phyloP scores from a whole-genome alignment of 2,888 invertebrate genomes.

The Chorisops tibialis region DNA sequence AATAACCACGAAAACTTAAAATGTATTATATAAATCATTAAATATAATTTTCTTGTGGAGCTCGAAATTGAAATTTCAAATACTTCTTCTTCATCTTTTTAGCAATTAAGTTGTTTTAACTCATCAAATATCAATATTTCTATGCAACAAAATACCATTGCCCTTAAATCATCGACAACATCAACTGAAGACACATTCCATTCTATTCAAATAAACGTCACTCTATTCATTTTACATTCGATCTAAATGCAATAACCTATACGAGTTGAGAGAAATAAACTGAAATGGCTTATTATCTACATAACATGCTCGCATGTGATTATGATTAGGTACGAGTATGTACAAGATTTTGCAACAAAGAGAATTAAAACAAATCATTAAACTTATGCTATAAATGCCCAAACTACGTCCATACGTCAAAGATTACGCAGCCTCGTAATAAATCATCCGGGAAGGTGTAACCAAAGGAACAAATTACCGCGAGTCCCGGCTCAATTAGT shows the following conservation, averaged over 20 bases:
- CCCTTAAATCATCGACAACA: constrained; percentile 20
- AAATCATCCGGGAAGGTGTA: constrained; percentile 32
- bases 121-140: too few relatives aligned
- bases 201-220: constrained; percentile 25
- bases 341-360: constrained; percentile 5
- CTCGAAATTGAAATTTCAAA: too few relatives aligned
- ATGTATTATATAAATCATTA: too few relatives aligned
- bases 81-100: too few relatives aligned
- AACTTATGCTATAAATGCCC: constrained; percentile 10
- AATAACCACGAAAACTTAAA: too few relatives aligned
- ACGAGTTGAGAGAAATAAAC: neutral
- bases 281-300: neutral
- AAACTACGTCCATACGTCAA: constrained; percentile 22
- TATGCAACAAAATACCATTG: constrained; percentile 19
- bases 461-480: constrained; percentile 29
- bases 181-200: constrained; percentile 21
- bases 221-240: constrained; percentile 19
- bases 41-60: too few relatives aligned
- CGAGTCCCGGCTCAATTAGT: constrained; percentile 23
- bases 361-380: constrained; percentile 24
- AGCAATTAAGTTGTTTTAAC: too few relatives aligned
- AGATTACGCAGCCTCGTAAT: constrained; percentile 27
- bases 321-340: constrained; percentile 16
- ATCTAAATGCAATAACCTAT: neutral
- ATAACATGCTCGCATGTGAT: neutral